A percentile compares a stretch with the other conserved stretches of the same genome.
Evolutionary conservation across 2,797 vertebrate species (phyloP).

Genomic region (Spheniscus humboldti): DNA sequence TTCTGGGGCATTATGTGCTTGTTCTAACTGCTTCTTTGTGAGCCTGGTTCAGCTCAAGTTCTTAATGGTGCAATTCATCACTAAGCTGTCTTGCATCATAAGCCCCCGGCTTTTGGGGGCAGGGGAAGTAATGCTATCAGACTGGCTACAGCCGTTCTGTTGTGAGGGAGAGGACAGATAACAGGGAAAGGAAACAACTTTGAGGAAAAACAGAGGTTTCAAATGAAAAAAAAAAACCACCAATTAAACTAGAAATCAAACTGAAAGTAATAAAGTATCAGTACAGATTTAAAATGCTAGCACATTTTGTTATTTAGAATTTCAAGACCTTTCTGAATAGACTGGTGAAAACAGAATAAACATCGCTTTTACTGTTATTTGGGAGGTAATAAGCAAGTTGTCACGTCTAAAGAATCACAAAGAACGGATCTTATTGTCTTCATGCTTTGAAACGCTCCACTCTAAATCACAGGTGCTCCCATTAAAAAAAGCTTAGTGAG

Average conservation of each 20-base stretch:
- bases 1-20: not conserved
- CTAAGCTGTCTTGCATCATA: not conserved
- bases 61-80: not conserved
- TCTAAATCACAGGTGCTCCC: not conserved
- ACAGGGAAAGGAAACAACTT: not conserved
- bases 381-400: slow-evolving; percentile 1
- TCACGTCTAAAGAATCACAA: not conserved
- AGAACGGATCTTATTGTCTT: not conserved
- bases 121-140: not conserved
- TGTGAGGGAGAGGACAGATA: not conserved
- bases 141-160: not conserved
- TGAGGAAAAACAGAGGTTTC: not conserved
- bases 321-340: not conserved
- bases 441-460: not conserved
- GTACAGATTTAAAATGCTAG: not conserved
- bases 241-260: not conserved
- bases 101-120: not conserved
- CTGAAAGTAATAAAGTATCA: not conserved
- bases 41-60: not conserved
- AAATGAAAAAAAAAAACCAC: not conserved
- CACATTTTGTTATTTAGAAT: not conserved
- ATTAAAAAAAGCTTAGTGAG: not conserved
- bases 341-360: not conserved
- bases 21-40: not conserved
- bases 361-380: not conserved